These are phyloP conservation scores for Latrodectus geometricus DNA, from an alignment of 1,140 invertebrate species.

Conservation along the genomic window DNA sequence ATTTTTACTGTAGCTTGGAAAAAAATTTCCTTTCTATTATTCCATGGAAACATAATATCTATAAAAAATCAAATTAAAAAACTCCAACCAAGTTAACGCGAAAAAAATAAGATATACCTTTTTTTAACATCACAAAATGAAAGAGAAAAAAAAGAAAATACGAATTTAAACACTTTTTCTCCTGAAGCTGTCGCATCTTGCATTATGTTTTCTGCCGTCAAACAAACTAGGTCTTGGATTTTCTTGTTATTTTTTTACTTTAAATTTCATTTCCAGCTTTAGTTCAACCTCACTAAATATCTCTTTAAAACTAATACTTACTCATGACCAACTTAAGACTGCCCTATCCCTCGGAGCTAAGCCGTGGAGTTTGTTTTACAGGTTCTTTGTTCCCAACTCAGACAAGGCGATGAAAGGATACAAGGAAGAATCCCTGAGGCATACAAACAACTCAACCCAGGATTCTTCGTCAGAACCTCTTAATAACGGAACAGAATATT, in stretches of 20 bases:
- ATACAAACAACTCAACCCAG: conserved; percentile 20
- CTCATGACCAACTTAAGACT: conserved; percentile 1
- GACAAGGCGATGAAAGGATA: conserved; percentile 17
- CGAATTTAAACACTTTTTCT: conserved; percentile 46
- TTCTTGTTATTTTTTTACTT: conserved; percentile 10
- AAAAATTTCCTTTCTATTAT: too few species aligned
- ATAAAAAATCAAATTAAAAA: too few species aligned
- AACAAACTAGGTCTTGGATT: conserved; percentile 33
- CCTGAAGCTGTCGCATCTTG: background rate
- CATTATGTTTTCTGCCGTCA: conserved; percentile 26
- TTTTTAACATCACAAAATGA: too few species aligned
- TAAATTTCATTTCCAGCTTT: background rate
- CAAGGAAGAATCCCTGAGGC: conserved; percentile 4
- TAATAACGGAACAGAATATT: conserved; percentile 30
- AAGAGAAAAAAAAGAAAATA: too few species aligned
- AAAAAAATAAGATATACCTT: too few species aligned
- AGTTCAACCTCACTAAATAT: conserved; percentile 2
- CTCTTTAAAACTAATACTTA: conserved; percentile 55
- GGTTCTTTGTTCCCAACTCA: conserved; percentile 36
- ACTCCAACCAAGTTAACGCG: too few species aligned
- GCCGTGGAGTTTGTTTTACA: conserved; percentile 52
- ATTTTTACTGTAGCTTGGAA: too few species aligned
- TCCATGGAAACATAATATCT: too few species aligned
- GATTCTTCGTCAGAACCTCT: conserved; percentile 1
- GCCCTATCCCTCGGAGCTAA: background rate